Evolutionary conservation across 2,888 invertebrate species (phyloP).

Genomic region (Epinotia nisella): DNA sequence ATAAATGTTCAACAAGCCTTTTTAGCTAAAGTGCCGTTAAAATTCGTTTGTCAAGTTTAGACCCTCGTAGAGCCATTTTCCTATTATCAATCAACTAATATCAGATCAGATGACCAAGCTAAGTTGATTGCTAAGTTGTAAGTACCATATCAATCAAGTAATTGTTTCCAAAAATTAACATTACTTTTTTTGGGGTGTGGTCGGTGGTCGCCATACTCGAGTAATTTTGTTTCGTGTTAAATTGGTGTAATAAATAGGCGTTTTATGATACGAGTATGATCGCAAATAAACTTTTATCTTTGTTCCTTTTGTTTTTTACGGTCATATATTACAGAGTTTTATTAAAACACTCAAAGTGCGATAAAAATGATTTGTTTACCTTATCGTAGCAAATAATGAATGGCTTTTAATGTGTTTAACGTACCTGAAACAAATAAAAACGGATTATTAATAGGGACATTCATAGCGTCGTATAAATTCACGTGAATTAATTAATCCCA

Average conservation of each 20-base stretch:
- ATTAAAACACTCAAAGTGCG: background rate
- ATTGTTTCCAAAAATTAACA: background rate
- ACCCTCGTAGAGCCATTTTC: too few relatives aligned
- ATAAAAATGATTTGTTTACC: constrained; percentile 24
- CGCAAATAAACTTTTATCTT: background rate
- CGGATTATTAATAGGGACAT: constrained; percentile 11
- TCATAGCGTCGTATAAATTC: background rate
- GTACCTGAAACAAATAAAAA: constrained; percentile 42
- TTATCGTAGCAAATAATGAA: constrained; percentile 18
- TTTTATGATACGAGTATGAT: constrained; percentile 22
- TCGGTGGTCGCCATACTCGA: constrained; percentile 47
- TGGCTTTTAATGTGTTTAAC: constrained; percentile 19
- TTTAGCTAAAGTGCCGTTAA: too few relatives aligned
- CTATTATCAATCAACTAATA: too few relatives aligned
- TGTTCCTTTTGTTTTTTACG: constrained; percentile 12
- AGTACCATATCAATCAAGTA: too few relatives aligned
- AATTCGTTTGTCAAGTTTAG: too few relatives aligned
- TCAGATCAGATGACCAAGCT: too few relatives aligned
- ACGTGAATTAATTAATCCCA: background rate
- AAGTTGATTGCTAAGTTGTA: too few relatives aligned
- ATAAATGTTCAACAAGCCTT: too few relatives aligned
- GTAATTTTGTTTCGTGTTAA: constrained; percentile 31
- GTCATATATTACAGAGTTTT: constrained; percentile 1
- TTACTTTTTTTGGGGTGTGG: constrained; percentile 52
- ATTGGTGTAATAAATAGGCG: constrained; percentile 14